Conservation (phyloP, 37 sponge, comb jelly and placozoan genomes). For the Ephydatia muelleri region DNA sequence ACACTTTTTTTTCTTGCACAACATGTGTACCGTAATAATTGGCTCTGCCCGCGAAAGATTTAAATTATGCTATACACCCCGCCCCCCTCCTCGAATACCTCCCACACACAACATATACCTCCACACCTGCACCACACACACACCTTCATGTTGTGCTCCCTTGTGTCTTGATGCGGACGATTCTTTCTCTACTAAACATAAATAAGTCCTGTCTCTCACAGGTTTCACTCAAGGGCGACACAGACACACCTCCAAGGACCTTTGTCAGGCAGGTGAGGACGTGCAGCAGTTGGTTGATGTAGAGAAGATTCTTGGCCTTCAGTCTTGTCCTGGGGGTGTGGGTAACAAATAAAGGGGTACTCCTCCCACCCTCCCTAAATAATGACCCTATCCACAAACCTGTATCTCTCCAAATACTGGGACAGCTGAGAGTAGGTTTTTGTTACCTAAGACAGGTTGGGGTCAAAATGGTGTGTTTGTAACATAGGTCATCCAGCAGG, state of each 20-base stretch:
- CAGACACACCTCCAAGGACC: neutral
- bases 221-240: neutral
- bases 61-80: no score
- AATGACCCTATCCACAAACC: conserved; percentile 18
- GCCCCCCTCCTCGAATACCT: no score
- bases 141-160: neutral
- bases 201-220: neutral
- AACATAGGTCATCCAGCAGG: neutral
- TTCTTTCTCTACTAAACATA: neutral
- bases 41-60: no score
- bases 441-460: conserved; percentile 28
- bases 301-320: conserved; percentile 94
- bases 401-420: conserved; percentile 75
- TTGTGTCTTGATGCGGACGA: neutral
- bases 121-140: neutral
- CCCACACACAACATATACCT: neutral
- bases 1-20: no score
- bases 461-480: neutral
- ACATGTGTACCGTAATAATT: no score
- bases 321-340: conserved; percentile 54
- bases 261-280: conserved; percentile 58
- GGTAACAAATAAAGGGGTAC: neutral
- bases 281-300: conserved; percentile 87
- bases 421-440: conserved; percentile 70
- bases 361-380: neutral